Percentiles rank a stretch among this genome's conserved stretches.
Conservation (phyloP, 2,888 invertebrate genomes). For the Helobdella robusta region DNA sequence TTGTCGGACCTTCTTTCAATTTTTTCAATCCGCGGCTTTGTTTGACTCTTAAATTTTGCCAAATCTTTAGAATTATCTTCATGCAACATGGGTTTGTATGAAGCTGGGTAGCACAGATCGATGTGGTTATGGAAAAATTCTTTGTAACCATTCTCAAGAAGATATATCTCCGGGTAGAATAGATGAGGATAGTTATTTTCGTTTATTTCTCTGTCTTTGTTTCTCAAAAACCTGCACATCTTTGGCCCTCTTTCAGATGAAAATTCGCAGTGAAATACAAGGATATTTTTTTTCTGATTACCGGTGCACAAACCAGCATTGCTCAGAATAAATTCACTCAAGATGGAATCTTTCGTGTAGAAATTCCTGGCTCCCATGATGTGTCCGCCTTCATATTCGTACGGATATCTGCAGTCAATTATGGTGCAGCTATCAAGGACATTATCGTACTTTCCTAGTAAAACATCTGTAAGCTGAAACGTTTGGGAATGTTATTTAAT, state of each 20-base stretch:
- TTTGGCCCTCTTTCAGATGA: slow-evolving; percentile 88
- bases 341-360: slow-evolving; percentile 68
- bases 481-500: not conserved
- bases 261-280: slow-evolving; percentile 97
- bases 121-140: slow-evolving; percentile 60
- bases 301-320: slow-evolving; percentile 19
- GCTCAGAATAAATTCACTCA: slow-evolving; percentile 56
- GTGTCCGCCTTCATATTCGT: slow-evolving; percentile 85
- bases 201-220: slow-evolving; percentile 71
- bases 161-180: slow-evolving; percentile 82
- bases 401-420: slow-evolving; percentile 91
- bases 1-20: no score
- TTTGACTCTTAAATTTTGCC: no score
- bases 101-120: slow-evolving; percentile 61
- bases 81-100: slow-evolving; percentile 77
- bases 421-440: slow-evolving; percentile 62
- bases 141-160: slow-evolving; percentile 82
- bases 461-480: slow-evolving; percentile 38
- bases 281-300: slow-evolving; percentile 51
- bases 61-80: slow-evolving; percentile 66
- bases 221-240: slow-evolving; percentile 69
- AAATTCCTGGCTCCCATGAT: slow-evolving; percentile 70
- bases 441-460: slow-evolving; percentile 63
- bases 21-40: no score
- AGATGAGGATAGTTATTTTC: slow-evolving; percentile 72